Percentiles rank a stretch among this genome's conserved stretches.
phyloP scores from a whole-genome alignment of 2,888 invertebrate genomes.

The Ophion slaviceki region DNA sequence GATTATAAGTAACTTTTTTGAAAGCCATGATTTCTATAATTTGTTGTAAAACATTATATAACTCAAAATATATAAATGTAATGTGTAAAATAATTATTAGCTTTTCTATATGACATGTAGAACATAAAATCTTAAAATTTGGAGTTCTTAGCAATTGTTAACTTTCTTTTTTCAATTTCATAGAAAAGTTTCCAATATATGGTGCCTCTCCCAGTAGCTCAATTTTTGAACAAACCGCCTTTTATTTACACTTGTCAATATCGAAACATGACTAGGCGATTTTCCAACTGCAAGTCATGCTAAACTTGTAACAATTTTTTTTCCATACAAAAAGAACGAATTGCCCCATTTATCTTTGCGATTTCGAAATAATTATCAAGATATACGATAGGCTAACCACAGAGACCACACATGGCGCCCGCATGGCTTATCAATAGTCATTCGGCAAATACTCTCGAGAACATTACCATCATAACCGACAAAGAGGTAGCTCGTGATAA shows the following conservation, averaged over 20 bases:
- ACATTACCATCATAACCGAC: slow-evolving; percentile 10
- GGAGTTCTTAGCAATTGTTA: too few relatives aligned
- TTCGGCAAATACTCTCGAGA: slow-evolving; percentile 32
- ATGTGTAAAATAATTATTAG: too few relatives aligned
- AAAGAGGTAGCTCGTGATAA: background rate
- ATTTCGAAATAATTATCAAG: slow-evolving; percentile 39
- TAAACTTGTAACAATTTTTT: background rate
- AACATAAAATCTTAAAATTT: too few relatives aligned
- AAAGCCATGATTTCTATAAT: too few relatives aligned
- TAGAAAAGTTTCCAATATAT: too few relatives aligned
- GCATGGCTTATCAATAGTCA: slow-evolving; percentile 28
- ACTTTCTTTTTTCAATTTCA: too few relatives aligned
- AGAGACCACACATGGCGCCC: slow-evolving; percentile 23
- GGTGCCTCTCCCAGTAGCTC: background rate
- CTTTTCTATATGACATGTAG: too few relatives aligned
- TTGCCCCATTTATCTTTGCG: slow-evolving; percentile 2
- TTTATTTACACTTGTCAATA: background rate
- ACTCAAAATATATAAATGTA: too few relatives aligned
- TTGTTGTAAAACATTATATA: too few relatives aligned
- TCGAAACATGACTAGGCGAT: background rate
- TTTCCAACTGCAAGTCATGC: background rate
- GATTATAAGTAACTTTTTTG: too few relatives aligned
- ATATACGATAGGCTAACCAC: slow-evolving; percentile 30
- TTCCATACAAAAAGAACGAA: background rate
- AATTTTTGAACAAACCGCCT: background rate